A percentile compares a stretch with the other conserved stretches of the same genome.
Evolutionary conservation across 2,888 invertebrate species (phyloP).

Genomic region (Rutpela maculata): DNA sequence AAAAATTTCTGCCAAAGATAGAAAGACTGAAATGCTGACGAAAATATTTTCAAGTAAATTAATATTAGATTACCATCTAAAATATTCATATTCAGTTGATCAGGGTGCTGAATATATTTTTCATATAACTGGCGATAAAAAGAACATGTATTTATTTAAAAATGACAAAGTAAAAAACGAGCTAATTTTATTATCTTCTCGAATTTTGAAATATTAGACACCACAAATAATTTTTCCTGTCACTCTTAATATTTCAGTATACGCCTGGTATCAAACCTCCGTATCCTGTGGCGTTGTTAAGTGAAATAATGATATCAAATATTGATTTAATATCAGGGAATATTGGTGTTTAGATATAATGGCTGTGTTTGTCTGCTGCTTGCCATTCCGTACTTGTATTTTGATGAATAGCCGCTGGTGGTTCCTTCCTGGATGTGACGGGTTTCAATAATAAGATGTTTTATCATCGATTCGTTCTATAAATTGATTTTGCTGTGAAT

Average conservation of each 20-base stretch:
- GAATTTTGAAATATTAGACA: neutral
- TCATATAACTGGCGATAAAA: no score
- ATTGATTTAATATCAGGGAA: conserved; percentile 31
- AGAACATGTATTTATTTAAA: no score
- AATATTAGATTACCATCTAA: no score
- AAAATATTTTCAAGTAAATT: no score
- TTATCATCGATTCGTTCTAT: conserved; percentile 32
- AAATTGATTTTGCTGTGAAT: conserved; percentile 26
- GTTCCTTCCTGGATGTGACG: conserved; percentile 44
- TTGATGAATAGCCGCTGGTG: conserved; percentile 43
- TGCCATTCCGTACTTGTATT: conserved; percentile 34
- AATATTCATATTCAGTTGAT: no score
- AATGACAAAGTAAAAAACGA: neutral
- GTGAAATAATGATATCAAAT: conserved; percentile 37
- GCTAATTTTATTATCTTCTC: neutral
- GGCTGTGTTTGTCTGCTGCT: conserved; percentile 32
- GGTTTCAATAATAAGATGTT: conserved; percentile 43
- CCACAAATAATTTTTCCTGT: neutral
- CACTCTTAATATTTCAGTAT: conserved; percentile 4
- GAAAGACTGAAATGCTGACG: no score
- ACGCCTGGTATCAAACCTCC: conserved; percentile 16
- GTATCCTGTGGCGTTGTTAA: conserved; percentile 17
- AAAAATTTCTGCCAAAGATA: no score
- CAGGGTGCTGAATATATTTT: no score
- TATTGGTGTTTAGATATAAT: conserved; percentile 35